Conservation (phyloP, 2,888 invertebrate species). For the Caenorhabditis sp. region DNA sequence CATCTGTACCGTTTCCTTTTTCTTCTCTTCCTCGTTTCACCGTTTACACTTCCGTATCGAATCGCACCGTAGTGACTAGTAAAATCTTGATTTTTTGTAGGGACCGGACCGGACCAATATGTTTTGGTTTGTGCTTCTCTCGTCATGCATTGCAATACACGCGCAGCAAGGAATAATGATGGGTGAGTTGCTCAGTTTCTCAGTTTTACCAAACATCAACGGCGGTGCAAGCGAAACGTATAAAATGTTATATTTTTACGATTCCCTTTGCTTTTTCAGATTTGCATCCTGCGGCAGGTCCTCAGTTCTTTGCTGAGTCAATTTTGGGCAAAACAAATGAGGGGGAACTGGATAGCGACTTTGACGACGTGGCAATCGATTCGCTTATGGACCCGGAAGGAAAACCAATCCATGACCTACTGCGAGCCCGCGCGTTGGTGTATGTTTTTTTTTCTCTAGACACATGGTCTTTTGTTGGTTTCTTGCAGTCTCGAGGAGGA, state of each 20-base stretch:
- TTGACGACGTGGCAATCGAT: slow-evolving; percentile 34
- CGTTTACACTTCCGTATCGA: background rate
- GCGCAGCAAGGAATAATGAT: slow-evolving; percentile 48
- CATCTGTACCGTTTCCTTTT: slow-evolving; percentile 32
- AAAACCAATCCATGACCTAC: slow-evolving; percentile 59
- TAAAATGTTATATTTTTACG: too few relatives aligned
- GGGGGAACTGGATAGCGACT: slow-evolving; percentile 15
- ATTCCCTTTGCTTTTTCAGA: slow-evolving; percentile 37
- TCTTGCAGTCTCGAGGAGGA: slow-evolving; percentile 62
- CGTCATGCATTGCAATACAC: slow-evolving; percentile 49
- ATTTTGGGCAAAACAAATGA: slow-evolving; percentile 1
- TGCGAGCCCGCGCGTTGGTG: slow-evolving; percentile 57
- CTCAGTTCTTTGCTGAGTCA: slow-evolving; percentile 56
- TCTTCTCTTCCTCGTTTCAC: background rate
- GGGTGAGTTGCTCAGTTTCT: slow-evolving; percentile 12
- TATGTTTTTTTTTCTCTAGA: slow-evolving; percentile 30
- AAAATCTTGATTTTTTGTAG: slow-evolving; percentile 11
- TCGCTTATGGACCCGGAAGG: slow-evolving; percentile 64
- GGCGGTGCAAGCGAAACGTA: too few relatives aligned
- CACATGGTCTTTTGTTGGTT: slow-evolving; percentile 1
- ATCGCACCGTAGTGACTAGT: too few relatives aligned
- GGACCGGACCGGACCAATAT: slow-evolving; percentile 21
- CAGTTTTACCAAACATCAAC: background rate
- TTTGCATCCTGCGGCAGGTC: slow-evolving; percentile 64
- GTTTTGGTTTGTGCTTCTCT: slow-evolving; percentile 54